phyloP scores from a whole-genome alignment of 2,888 invertebrate genomes.

The Conchocele bisecta region DNA sequence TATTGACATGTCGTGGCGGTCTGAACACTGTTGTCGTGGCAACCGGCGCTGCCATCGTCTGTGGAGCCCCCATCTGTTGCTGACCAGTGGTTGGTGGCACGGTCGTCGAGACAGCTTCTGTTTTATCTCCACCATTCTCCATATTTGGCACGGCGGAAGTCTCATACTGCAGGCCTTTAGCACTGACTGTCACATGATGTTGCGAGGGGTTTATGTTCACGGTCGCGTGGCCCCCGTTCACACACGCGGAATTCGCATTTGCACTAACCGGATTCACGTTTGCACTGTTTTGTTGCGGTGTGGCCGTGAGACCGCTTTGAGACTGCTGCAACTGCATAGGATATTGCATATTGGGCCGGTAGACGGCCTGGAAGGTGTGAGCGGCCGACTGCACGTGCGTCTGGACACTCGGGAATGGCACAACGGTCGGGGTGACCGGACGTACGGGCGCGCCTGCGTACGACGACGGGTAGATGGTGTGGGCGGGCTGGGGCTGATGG shows the following conservation, averaged over 20 bases:
- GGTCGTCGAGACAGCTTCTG: no score
- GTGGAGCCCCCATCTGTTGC: conserved; percentile 13
- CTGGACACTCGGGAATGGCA: conserved; percentile 64
- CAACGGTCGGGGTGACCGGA: conserved; percentile 60
- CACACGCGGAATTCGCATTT: no score
- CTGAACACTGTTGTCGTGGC: no score
- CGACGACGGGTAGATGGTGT: conserved; percentile 50
- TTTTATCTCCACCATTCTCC: conserved; percentile 54
- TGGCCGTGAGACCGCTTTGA: conserved; percentile 19
- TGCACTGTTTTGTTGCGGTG: conserved; percentile 28
- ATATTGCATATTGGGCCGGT: conserved; percentile 75
- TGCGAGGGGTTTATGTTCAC: conserved; percentile 19
- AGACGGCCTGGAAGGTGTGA: conserved; percentile 64
- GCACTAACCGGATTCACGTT: conserved; percentile 14
- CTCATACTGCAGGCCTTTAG: conserved; percentile 60
- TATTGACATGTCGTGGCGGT: conserved; percentile 13
- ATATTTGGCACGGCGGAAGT: conserved; percentile 41
- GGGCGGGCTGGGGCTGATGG: conserved; percentile 52
- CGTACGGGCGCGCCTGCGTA: conserved; percentile 49
- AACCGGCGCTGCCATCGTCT: no score
- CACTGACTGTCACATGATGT: conserved; percentile 64
- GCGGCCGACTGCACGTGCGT: conserved; percentile 54
- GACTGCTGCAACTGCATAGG: conserved; percentile 73
- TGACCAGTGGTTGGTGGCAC: no score
- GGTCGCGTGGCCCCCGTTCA: not conserved